Evolutionary conservation across 2,113 vertebrate genomes (phyloP), one percentile per base, ranked within the genome.

Genomic region (Trichomycterus rosablanca): DNA sequence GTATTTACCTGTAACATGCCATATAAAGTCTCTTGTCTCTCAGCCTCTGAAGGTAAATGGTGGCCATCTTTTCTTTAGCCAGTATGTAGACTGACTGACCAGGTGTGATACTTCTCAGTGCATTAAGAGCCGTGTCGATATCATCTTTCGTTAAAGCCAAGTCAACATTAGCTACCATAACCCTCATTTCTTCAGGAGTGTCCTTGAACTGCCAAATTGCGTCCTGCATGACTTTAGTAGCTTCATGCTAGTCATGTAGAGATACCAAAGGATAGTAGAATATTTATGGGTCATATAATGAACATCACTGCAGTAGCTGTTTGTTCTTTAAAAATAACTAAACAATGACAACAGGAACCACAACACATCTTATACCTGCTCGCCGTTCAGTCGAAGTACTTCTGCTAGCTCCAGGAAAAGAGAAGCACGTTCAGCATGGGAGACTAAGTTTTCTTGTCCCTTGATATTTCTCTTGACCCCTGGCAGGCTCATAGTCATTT

Each of bases 181-280:
- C 46, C 2, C 78, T 78, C 12, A 76, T 68, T 70, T 89, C 85
- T 48, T 89, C 86, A 0, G 85, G 54, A 0, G 86, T 86, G 24
- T 77, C 82, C 0, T 78, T 76, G 66, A 89, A 88, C 48, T 77
- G 73, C 3, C 78, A 66, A 49, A 88, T 74, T 42, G 86, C 81
- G 0, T 90, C 86, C 66, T 90, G 86, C 74, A 89, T 84, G 14
- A 90, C 71, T 65, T 86, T 87, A 16, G 84, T 76, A 63, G 88
- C 87, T 73, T 90, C 86, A 0, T 88, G 85, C 89, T 90, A 43
- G 24, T 54, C 67, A 49, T 50, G 19, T 15, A 48, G 15, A 52
- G n/a, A n/a, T n/a, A n/a, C n/a, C n/a, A n/a, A 53, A 30, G 9
- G 1, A 42, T 1, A 16, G 3, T 18, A n/a, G 15, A 3, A 26